Evolutionary conservation across 2,888 invertebrate species (phyloP), one percentile per base, ranked within the genome.

Genomic region (Linnaemya tessellans): DNA sequence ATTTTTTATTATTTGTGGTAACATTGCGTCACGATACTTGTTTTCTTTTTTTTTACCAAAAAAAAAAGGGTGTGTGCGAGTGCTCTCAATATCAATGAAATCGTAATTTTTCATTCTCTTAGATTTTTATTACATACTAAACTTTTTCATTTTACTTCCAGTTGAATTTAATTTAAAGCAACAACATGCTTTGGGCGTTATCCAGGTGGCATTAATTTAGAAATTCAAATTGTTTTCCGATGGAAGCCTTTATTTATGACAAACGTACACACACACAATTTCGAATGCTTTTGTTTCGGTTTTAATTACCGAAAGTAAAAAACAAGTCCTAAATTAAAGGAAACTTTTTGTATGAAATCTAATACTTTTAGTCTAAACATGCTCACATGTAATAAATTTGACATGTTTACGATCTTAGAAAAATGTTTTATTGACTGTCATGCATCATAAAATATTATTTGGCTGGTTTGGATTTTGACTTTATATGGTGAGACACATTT

Each of bases 371-470:
- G 11, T 35, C 58, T 4, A 68, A 25, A 79, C 68, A 54, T 77
- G 54, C 62, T 54, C 22, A 35, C 13, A 15, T 51, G 18, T 20
- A 79, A 43, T 60, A 78, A 51, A 49, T 81, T 81, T 85, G 85
- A 75, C 85, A 82, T 85, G 65, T 85, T 85, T 82, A 85, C 71
- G 81, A 82, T 81, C 82, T 65, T 75, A 60, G 60, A 79, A 85
- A 81, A 85, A 85, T 85, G 79, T 79, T 85, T 85, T 85, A 82
- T 85, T 80, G 79, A 51, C 70, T 85, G 85, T 82, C 70, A 82
- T 75, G 85, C 65, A 67, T 75, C 75, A 79, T 80, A 85, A 85
- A 82, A 75, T 71, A 82, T 68, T 5, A 67, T 49, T 67, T 65
- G 15, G 20, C 9, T 67, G 20, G 7, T 49, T 13, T 60, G 38